These are phyloP conservation scores for Forbesichthys agassizii DNA, from an alignment of 2,113 vertebrate species.

Conservation along the genomic window DNA sequence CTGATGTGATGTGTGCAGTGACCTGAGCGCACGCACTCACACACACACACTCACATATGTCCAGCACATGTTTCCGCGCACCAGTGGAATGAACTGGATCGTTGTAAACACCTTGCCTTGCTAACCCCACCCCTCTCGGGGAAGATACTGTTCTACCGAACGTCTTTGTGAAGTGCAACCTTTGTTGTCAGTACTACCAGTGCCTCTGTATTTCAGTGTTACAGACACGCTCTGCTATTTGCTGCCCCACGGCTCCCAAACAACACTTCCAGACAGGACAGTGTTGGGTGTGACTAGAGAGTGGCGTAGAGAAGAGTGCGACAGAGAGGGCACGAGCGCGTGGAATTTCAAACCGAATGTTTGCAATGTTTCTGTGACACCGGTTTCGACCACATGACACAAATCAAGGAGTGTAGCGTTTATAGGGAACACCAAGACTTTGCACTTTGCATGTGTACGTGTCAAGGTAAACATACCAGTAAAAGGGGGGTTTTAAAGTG, in stretches of 20 bases:
- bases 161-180: background rate
- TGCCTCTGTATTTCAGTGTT: background rate
- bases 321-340: too few species aligned
- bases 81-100: slow-evolving; percentile 49
- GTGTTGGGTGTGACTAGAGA: too few species aligned
- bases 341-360: too few species aligned
- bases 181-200: background rate
- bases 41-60: slow-evolving; percentile 54
- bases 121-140: slow-evolving; percentile 1
- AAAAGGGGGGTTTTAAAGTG: background rate
- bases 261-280: background rate
- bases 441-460: too few species aligned
- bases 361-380: too few species aligned
- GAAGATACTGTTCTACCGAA: slow-evolving; percentile 34
- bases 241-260: too few species aligned
- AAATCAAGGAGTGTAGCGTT: too few species aligned
- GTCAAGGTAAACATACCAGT: too few species aligned
- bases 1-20: slow-evolving; percentile 50
- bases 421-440: background rate
- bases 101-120: slow-evolving; percentile 31
- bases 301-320: too few species aligned
- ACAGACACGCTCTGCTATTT: background rate
- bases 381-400: too few species aligned
- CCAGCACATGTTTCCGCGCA: slow-evolving; percentile 72
- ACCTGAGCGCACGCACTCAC: slow-evolving; percentile 53